Evolutionary conservation across 2,797 vertebrate genomes (phyloP), one percentile per base, ranked within the genome.

Genomic region (Chaetodon trifasciatus): DNA sequence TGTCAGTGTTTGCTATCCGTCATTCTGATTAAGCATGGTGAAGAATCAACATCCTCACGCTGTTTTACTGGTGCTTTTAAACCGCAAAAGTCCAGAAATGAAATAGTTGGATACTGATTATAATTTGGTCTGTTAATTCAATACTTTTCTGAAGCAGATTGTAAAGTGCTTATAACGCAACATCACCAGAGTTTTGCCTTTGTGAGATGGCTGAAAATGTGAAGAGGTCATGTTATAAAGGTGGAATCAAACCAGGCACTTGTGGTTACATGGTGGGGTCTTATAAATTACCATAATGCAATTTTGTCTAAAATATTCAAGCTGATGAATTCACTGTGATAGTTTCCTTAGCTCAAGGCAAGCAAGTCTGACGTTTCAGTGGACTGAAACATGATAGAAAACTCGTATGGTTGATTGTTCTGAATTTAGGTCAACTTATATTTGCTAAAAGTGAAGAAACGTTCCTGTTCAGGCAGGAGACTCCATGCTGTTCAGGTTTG

Each of bases 201-300:
- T 17, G 17, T 49, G 11, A 57, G 19, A 47, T 40, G n/a, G 8
- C 44, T 60, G 11, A 39, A n/a, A 62, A 24, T 19, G 69, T 35
- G 1, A 64, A 47, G 58, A 13, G 6, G 23, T 24, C 35, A 39
- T 42, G 66, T 17, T 16, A 16, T 23, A 49, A 55, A 70, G 32
- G 21, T 42, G 24, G 40, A 8, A 23, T 53, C 10, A 24, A 6
- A 69, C 28, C 55, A 72, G 17, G 12, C 19, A 71, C 42, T 13
- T 73, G 35, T 61, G 19, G 67, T 63, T 74, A 71, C 46, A 68
- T n/a, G 46, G 32, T 63, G 42, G 7, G 0, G 16, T 72, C 40
- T 70, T 23, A 24, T 42, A 19, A 28, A 11, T 23, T 19, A 11
- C 42, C 42, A 12, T 42, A 42, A 42, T 42, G 40, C 8, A 2